These are phyloP conservation scores for Taphrorychus bicolor DNA, from an alignment of 2,888 invertebrate genomes.

Conservation along the genomic window DNA sequence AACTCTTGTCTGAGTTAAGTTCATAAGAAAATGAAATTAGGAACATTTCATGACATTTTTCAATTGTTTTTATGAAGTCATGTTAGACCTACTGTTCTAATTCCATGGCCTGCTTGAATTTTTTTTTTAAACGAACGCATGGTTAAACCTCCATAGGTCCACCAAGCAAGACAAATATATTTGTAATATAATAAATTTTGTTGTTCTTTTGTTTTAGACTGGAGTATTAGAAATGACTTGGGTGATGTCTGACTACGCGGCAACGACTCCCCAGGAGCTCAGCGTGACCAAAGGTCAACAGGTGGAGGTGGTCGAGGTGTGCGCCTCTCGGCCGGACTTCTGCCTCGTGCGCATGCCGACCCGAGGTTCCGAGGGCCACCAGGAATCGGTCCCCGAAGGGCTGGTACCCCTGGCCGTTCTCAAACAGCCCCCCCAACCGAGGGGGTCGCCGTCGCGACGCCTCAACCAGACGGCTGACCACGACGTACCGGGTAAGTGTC, in stretches of 20 bases:
- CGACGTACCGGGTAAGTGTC: conserved; percentile 25
- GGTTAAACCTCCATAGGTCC: too few relatives aligned
- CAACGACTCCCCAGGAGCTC: conserved; percentile 78
- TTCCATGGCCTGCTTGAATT: too few relatives aligned
- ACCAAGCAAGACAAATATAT: too few relatives aligned
- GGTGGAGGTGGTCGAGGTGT: conserved; percentile 88
- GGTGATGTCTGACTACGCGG: conserved; percentile 89
- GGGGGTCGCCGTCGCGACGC: conserved; percentile 65
- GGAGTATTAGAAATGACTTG: conserved; percentile 88
- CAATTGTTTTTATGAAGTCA: too few relatives aligned
- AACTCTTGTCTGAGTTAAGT: too few relatives aligned
- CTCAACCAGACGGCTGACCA: conserved; percentile 44
- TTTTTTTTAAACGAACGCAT: too few relatives aligned
- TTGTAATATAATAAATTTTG: too few relatives aligned
- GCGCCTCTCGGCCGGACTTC: conserved; percentile 71
- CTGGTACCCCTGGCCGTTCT: conserved; percentile 82
- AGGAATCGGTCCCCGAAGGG: conserved; percentile 69
- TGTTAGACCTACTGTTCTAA: too few relatives aligned
- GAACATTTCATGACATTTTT: too few relatives aligned
- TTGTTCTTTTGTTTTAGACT: conserved; percentile 63
- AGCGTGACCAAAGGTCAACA: conserved; percentile 91
- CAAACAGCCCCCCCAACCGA: conserved; percentile 71
- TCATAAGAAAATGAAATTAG: too few relatives aligned
- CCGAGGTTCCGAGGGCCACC: conserved; percentile 58
- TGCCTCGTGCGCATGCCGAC: conserved; percentile 73